phyloP scores from a whole-genome alignment of 2,888 invertebrate species.

The Drosophila nigricruria region DNA sequence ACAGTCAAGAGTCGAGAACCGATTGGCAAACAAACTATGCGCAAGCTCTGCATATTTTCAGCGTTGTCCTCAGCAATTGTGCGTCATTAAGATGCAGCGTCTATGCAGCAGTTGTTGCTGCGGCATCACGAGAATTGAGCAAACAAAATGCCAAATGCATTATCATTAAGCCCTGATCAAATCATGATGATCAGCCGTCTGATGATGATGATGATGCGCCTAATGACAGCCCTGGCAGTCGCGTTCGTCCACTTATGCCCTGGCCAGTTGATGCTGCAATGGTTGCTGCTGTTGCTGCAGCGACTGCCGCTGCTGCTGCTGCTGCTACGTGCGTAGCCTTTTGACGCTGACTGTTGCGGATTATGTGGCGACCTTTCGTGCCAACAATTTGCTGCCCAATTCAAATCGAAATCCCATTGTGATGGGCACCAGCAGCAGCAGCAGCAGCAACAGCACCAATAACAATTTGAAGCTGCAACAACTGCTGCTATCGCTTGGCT shows the following conservation, averaged over 20 bases:
- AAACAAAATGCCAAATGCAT: constrained; percentile 71
- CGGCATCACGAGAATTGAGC: constrained; percentile 61
- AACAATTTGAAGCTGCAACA: constrained; percentile 23
- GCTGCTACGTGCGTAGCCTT: constrained; percentile 58
- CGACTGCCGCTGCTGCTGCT: constrained; percentile 15
- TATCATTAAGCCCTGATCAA: constrained; percentile 66
- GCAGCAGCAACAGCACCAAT: constrained; percentile 20
- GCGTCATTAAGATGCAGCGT: constrained; percentile 70
- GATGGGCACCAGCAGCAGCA: constrained; percentile 35
- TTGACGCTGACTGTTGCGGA: constrained; percentile 59
- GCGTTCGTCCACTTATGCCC: constrained; percentile 61
- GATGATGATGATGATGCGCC: constrained; percentile 27
- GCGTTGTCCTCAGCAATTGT: constrained; percentile 34
- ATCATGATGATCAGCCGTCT: constrained; percentile 28
- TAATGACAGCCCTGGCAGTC: constrained; percentile 58
- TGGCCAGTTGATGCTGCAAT: constrained; percentile 10
- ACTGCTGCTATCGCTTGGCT: constrained; percentile 42
- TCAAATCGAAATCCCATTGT: constrained; percentile 56
- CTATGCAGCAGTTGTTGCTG: constrained; percentile 14
- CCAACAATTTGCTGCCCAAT: constrained; percentile 53
- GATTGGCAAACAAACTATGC: background rate
- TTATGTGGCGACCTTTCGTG: constrained; percentile 53
- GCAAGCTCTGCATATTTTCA: constrained; percentile 40
- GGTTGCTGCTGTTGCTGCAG: constrained; percentile 16
- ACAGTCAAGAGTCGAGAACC: background rate